A percentile compares a stretch with the other conserved stretches of the same genome.
phyloP scores from a whole-genome alignment of 2,797 vertebrate genomes.

The Microtus obscurus region DNA sequence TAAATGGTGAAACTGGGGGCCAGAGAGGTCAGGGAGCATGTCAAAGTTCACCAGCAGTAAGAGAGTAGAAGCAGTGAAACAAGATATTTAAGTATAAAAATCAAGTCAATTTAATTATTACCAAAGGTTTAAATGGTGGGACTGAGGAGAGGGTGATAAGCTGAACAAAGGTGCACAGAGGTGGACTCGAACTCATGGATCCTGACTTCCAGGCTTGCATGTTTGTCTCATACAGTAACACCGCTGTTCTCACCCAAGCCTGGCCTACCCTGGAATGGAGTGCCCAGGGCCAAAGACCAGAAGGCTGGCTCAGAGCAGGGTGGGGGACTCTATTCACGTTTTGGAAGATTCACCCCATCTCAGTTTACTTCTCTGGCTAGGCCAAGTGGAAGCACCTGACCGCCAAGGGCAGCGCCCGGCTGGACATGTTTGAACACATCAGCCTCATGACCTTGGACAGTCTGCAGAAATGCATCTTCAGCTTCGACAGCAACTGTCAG shows the following conservation, averaged over 20 bases:
- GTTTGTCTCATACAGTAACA: background rate
- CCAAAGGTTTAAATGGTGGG: background rate
- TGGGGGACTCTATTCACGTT: background rate
- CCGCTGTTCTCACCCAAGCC: background rate
- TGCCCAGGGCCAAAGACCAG: background rate
- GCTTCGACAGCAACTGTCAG: background rate
- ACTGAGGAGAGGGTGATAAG: background rate
- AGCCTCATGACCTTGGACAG: background rate
- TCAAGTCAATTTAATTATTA: background rate
- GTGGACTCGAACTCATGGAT: background rate
- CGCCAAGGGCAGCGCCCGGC: background rate
- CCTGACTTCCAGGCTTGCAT: background rate
- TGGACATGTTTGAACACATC: background rate
- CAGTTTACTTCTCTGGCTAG: slow-evolving; percentile 81
- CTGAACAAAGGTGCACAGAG: background rate
- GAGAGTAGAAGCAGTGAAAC: background rate
- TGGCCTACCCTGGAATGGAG: background rate
- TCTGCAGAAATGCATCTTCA: slow-evolving; percentile 28
- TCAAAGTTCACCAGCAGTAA: background rate
- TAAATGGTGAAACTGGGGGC: background rate
- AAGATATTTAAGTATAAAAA: background rate
- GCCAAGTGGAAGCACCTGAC: slow-evolving; percentile 52
- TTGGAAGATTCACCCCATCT: background rate
- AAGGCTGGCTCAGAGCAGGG: background rate
- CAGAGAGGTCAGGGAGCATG: background rate